Percentiles rank a stretch among this genome's conserved stretches.
Evolutionary conservation across 1,140 invertebrate genomes (phyloP).

Genomic region (Drosophila biarmipes): DNA sequence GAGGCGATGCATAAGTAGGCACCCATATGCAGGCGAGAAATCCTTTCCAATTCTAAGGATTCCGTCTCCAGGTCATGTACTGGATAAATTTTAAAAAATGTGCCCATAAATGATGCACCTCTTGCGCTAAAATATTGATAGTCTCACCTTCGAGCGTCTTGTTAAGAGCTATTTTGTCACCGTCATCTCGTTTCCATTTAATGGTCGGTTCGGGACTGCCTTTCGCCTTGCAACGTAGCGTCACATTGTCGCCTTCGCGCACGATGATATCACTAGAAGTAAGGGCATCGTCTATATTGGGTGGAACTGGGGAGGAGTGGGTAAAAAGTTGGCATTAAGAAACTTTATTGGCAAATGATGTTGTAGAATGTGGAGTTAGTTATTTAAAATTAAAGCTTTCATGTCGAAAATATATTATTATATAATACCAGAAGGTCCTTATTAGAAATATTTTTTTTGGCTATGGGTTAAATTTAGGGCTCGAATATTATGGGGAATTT

Average conservation of each 20-base stretch:
- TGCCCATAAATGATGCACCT: neutral
- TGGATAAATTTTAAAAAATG: conserved; percentile 74
- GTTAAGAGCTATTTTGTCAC: conserved; percentile 92
- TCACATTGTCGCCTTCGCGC: conserved; percentile 95
- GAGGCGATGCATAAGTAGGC: conserved; percentile 95
- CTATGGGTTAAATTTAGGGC: too few relatives aligned
- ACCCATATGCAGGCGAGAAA: conserved; percentile 95
- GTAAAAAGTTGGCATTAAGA: neutral
- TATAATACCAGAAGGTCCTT: too few relatives aligned
- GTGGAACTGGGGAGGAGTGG: conserved; percentile 89
- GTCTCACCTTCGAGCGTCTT: conserved; percentile 90
- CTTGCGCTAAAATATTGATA: neutral
- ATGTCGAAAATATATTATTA: too few relatives aligned
- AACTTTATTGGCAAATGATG: too few relatives aligned
- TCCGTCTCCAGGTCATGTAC: conserved; percentile 93
- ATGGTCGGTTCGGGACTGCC: conserved; percentile 95
- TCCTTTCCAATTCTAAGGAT: conserved; percentile 92
- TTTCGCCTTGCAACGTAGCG: conserved; percentile 93
- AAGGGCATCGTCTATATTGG: conserved; percentile 95
- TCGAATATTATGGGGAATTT: too few relatives aligned
- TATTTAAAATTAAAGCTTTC: too few relatives aligned
- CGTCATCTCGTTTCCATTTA: conserved; percentile 96
- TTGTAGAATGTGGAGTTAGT: too few relatives aligned
- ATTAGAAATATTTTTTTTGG: too few relatives aligned
- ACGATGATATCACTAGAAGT: conserved; percentile 96